Evolutionary conservation across 2,113 vertebrate species (phyloP).

Genomic region (Sinocyclocheilus anophthalmus): DNA sequence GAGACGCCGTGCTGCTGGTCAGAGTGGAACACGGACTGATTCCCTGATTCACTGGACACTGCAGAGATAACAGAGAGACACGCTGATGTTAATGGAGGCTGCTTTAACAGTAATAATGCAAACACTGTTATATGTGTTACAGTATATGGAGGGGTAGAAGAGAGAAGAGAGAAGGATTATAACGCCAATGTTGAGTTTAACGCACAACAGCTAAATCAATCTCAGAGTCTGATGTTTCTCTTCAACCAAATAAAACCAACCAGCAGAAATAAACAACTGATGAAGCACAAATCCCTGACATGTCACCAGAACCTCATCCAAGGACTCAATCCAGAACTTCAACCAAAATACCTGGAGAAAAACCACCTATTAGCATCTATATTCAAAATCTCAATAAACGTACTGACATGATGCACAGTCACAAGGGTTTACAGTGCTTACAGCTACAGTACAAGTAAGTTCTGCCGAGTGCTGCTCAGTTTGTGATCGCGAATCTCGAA

Average conservation of each 20-base stretch:
- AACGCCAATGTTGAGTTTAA: background rate
- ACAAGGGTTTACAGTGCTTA: background rate
- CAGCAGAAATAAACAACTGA: conserved; percentile 17
- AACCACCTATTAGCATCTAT: background rate
- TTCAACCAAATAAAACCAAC: conserved; percentile 40
- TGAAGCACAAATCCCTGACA: background rate
- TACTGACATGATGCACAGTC: background rate
- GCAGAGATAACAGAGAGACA: conserved; percentile 24
- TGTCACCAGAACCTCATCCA: background rate
- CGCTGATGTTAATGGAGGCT: background rate
- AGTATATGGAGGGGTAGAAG: conserved; percentile 8
- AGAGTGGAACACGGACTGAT: conserved; percentile 87
- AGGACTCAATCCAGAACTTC: background rate
- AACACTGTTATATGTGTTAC: background rate
- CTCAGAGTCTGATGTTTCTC: conserved; percentile 20
- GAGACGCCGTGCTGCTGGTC: conserved; percentile 94
- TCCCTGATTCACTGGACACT: conserved; percentile 56
- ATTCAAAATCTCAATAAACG: background rate
- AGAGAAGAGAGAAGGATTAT: background rate
- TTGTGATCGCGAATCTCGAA: no score
- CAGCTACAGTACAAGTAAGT: no score
- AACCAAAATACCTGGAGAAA: no score
- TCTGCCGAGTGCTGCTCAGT: no score
- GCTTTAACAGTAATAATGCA: background rate
- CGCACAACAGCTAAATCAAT: conserved; percentile 23